Percentiles rank a stretch among this genome's conserved stretches.
Conservation (phyloP, 2,113 vertebrate species). For the Rhea americana region DNA sequence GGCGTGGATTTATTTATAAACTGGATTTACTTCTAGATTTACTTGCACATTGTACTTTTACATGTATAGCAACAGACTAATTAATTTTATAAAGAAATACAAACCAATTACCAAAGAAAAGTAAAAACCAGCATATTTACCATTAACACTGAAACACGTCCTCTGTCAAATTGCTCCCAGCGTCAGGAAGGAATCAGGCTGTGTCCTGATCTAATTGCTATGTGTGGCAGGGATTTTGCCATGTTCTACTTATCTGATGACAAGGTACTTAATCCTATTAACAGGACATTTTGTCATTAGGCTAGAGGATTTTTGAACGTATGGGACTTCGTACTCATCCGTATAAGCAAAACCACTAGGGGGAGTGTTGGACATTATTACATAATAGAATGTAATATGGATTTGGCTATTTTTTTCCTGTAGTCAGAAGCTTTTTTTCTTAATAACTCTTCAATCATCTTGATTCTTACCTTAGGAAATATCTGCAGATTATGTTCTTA, state of each 20-base stretch:
- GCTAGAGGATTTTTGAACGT: background rate
- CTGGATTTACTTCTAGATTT: background rate
- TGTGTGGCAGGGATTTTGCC: slow-evolving; percentile 68
- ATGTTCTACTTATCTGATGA: slow-evolving; percentile 76
- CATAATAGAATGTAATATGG: background rate
- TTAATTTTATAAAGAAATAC: background rate
- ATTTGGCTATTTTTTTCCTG: background rate
- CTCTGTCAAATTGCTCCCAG: slow-evolving; percentile 41
- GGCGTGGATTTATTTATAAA: background rate
- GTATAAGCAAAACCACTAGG: slow-evolving; percentile 66
- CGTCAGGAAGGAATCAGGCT: slow-evolving; percentile 47
- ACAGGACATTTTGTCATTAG: slow-evolving; percentile 59
- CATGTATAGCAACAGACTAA: background rate
- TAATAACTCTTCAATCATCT: background rate
- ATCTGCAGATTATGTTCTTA: slow-evolving; percentile 27
- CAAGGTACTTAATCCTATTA: slow-evolving; percentile 81
- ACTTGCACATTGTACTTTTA: background rate
- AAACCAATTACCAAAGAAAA: background rate
- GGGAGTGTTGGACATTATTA: slow-evolving; percentile 55
- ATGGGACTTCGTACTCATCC: background rate
- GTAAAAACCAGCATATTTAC: slow-evolving; percentile 66
- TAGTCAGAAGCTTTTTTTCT: background rate
- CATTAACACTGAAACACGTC: slow-evolving; percentile 54
- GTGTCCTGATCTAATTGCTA: slow-evolving; percentile 66
- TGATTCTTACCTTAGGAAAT: background rate